A percentile compares a stretch with the other conserved stretches of the same genome.
These are phyloP conservation scores for Sarcophaga subvicina DNA, from an alignment of 2,888 invertebrate genomes.

Conservation along the genomic window DNA sequence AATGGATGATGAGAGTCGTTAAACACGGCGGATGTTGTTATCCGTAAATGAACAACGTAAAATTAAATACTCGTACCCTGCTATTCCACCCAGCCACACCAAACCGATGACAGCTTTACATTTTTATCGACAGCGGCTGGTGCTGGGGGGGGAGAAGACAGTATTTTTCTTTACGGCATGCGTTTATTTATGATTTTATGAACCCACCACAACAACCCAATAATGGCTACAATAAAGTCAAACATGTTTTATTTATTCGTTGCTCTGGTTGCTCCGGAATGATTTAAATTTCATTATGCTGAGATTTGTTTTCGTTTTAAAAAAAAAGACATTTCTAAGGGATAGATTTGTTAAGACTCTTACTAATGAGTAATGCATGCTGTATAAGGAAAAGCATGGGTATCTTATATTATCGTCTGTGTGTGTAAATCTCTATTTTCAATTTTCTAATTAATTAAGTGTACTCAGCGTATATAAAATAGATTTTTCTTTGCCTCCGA, in stretches of 20 bases:
- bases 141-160: slow-evolving; percentile 29
- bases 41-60: slow-evolving; percentile 34
- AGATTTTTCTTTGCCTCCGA: neutral
- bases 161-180: slow-evolving; percentile 30
- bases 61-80: slow-evolving; percentile 51
- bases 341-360: slow-evolving; percentile 31
- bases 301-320: slow-evolving; percentile 70
- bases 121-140: neutral
- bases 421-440: slow-evolving; percentile 34
- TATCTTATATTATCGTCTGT: slow-evolving; percentile 34
- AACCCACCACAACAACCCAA: slow-evolving; percentile 27
- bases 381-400: slow-evolving; percentile 17
- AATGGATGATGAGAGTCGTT: slow-evolving; percentile 68
- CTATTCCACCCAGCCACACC: slow-evolving; percentile 28
- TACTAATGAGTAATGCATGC: slow-evolving; percentile 37
- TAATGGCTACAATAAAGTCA: slow-evolving; percentile 32
- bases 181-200: slow-evolving; percentile 59
- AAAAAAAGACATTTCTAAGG: slow-evolving; percentile 28
- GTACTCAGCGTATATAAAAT: slow-evolving; percentile 1
- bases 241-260: slow-evolving; percentile 35
- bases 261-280: slow-evolving; percentile 22
- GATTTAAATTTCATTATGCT: slow-evolving; percentile 79
- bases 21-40: slow-evolving; percentile 69
- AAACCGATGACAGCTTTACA: slow-evolving; percentile 40
- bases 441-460: slow-evolving; percentile 66